Base-by-base conservation (phyloP, 2,888 invertebrate genomes). In the Scaptomyza polygonia region DNA sequence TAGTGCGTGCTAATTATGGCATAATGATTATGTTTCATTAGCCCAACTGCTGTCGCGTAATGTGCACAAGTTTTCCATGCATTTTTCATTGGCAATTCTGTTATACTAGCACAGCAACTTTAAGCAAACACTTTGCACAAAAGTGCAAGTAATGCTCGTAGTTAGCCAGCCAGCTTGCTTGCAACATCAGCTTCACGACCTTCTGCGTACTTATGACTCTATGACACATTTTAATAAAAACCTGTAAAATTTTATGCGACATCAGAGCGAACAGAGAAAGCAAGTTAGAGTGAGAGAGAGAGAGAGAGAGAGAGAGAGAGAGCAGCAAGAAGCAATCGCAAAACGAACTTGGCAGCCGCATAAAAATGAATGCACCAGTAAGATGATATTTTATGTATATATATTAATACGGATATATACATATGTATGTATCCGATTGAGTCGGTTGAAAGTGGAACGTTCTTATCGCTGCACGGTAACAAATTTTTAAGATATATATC, bases 11-110 rank as follows among this genome's bases (percentile, higher is more conserved):
- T 85, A 82, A 82, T 82, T 87, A 85, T 76, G 81, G 56, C 76
- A 75, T 78, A 68, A 82, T 85, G 82, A 86, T 82, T 66, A 70
- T 78, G 87, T 78, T 76, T 85, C 82, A 81, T 84, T 86, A 62
- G 61, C 8, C 54, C 39, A 48, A 40, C 40, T 57, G 39, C 40
- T 27, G 11, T 39, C 49, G 47, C 42, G n/a, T 54, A 79, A 76
- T 79, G 80, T 36, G 66, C 55, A 54, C 75, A 82, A 82, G 59
- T 86, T 84, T 72, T 16, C 75, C 27, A 63, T 72, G 79, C 66
- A 85, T 72, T 61, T 72, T 86, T 76, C 61, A 79, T 39, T 47
- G 51, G 48, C 32, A 34, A 45, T 63, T 52, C 58, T 39, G 45
- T 48, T 47, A 42, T 21, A n/a, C n/a, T n/a, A 14, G 11, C 48